Evolutionary conservation across 2,113 vertebrate genomes (phyloP).

Genomic region (Chaetura pelagica): DNA sequence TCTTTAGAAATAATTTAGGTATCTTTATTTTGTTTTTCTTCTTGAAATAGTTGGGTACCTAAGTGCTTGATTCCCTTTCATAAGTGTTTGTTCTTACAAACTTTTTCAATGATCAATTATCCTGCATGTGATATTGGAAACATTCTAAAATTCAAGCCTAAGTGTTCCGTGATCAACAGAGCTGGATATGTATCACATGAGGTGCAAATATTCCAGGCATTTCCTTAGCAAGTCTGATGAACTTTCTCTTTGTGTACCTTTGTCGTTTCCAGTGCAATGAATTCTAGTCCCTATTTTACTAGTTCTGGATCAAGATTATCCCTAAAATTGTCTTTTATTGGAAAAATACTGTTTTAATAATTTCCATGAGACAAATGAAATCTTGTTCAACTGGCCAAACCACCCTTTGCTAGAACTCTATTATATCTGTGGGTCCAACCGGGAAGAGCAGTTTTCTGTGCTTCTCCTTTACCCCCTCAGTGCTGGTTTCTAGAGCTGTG

Average conservation of each 20-base stretch:
- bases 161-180: not conserved
- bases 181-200: not conserved
- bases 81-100: not conserved
- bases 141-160: not conserved
- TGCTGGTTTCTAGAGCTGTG: not conserved
- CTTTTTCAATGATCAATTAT: not conserved
- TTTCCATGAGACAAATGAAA: not conserved
- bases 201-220: slow-evolving; percentile 62
- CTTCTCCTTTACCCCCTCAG: not conserved
- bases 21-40: accelerated
- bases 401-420: not conserved
- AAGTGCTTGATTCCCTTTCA: not conserved
- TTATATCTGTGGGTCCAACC: not conserved
- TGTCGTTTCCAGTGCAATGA: not conserved
- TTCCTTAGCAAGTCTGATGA: slow-evolving; percentile 22
- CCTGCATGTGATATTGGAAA: not conserved
- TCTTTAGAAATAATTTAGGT: not conserved
- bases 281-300: not conserved
- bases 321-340: not conserved
- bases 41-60: not conserved
- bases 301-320: not conserved
- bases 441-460: not conserved
- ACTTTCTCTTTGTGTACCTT: slow-evolving; percentile 23
- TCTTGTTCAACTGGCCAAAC: not conserved
- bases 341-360: not conserved